Percentiles rank a stretch among this genome's conserved stretches.
These are phyloP conservation scores for Seladonia tumulorum DNA, from an alignment of 2,888 invertebrate genomes.

Conservation along the genomic window DNA sequence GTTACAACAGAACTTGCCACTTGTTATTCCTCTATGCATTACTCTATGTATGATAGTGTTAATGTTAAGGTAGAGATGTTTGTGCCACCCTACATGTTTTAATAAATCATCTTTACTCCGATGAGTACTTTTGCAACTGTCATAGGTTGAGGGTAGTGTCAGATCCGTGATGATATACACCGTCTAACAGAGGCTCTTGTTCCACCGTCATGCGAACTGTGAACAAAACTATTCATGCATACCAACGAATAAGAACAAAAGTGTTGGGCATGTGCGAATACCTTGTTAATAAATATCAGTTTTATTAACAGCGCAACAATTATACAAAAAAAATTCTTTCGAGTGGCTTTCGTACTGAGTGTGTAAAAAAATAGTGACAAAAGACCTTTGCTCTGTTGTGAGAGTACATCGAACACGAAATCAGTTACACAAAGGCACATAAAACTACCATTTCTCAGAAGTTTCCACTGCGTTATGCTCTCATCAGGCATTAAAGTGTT, in stretches of 20 bases:
- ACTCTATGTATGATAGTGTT: constrained; percentile 5
- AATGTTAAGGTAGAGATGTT: constrained; percentile 28
- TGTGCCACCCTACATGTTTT: constrained; percentile 12
- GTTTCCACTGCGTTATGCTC: not conserved
- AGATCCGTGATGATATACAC: constrained; percentile 78
- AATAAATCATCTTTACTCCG: constrained; percentile 30
- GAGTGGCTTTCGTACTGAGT: not conserved
- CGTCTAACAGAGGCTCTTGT: constrained; percentile 80
- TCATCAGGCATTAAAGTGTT: constrained; percentile 21
- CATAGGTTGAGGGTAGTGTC: constrained; percentile 80
- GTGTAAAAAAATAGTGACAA: not conserved
- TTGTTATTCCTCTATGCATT: not conserved
- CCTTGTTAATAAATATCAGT: not conserved
- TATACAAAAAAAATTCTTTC: not conserved
- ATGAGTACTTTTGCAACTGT: constrained; percentile 62
- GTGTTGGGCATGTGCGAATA: constrained; percentile 55
- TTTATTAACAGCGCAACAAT: not conserved
- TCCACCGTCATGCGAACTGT: constrained; percentile 82
- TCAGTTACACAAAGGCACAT: not conserved
- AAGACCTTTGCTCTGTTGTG: not conserved
- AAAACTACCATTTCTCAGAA: not conserved
- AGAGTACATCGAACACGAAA: not conserved
- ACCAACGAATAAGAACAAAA: constrained; percentile 71
- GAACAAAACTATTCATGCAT: constrained; percentile 83
- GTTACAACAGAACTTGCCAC: not conserved